Conservation (phyloP, 1,140 invertebrate species). For the Ganaspis sp. region DNA sequence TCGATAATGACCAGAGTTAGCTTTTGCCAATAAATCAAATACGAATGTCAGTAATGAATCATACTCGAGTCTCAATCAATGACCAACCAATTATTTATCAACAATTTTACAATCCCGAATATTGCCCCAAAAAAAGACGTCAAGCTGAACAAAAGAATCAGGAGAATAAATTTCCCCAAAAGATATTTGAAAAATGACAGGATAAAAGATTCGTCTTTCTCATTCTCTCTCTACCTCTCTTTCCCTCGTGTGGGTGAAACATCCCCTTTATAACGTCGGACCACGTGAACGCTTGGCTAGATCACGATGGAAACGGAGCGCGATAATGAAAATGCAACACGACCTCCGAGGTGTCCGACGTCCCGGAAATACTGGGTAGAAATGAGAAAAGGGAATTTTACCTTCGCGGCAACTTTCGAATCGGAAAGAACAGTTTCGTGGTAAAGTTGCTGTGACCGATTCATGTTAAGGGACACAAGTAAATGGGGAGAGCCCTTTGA, state of each 20-base stretch:
- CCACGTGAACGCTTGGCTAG: conserved; percentile 23
- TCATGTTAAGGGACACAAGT: background rate
- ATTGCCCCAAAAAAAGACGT: too few relatives aligned
- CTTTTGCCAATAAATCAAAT: too few relatives aligned
- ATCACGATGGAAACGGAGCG: conserved; percentile 29
- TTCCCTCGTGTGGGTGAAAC: conserved; percentile 5
- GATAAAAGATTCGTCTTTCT: background rate
- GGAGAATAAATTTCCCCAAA: background rate
- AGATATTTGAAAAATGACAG: conserved; percentile 10
- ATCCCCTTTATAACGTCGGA: conserved; percentile 28
- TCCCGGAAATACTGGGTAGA: conserved; percentile 11
- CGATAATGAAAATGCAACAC: conserved; percentile 30
- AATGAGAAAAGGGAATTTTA: conserved; percentile 28
- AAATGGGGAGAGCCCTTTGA: too few relatives aligned
- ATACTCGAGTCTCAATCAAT: too few relatives aligned
- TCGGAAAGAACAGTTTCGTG: background rate
- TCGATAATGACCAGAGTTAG: too few relatives aligned
- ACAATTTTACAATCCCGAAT: too few relatives aligned
- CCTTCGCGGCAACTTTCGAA: background rate
- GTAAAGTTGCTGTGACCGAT: background rate
- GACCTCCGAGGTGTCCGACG: conserved; percentile 26
- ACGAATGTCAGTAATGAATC: too few relatives aligned
- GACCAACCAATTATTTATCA: too few relatives aligned
- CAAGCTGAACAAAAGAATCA: too few relatives aligned
- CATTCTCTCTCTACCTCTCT: background rate